Evolutionary conservation across 2,797 vertebrate species (phyloP).

Genomic region (Lithobates sylvaticus): DNA sequence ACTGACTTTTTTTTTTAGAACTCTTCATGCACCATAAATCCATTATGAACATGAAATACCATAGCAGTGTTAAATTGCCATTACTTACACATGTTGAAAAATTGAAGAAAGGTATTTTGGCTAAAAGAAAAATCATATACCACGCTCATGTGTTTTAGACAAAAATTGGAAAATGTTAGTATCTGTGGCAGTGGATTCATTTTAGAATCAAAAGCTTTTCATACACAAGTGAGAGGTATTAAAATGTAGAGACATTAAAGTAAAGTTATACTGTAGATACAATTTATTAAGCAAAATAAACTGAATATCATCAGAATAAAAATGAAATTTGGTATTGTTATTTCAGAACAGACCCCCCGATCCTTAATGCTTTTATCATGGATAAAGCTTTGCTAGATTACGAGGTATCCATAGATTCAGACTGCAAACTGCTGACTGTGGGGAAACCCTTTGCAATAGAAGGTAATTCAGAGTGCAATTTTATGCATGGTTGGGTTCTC

Average conservation of each 20-base stretch:
- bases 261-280: neutral
- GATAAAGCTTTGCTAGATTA: conserved; percentile 92
- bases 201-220: neutral
- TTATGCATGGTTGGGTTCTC: too few relatives aligned
- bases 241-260: neutral
- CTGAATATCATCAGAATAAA: neutral
- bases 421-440: conserved; percentile 90
- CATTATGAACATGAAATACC: too few relatives aligned
- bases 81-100: too few relatives aligned
- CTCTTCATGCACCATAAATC: too few relatives aligned
- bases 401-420: conserved; percentile 91
- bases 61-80: too few relatives aligned
- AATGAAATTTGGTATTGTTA: neutral
- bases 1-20: too few relatives aligned
- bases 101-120: too few relatives aligned
- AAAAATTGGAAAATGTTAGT: too few relatives aligned
- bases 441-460: conserved; percentile 94
- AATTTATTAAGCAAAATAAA: neutral
- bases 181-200: too few relatives aligned
- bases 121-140: too few relatives aligned
- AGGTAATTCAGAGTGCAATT: conserved; percentile 73
- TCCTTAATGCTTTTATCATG: conserved; percentile 94
- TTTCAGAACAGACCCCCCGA: conserved; percentile 87
- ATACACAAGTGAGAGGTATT: neutral
- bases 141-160: too few relatives aligned